These are phyloP conservation scores for Hycleus phaleratus DNA, from an alignment of 1,140 invertebrate genomes.

Conservation along the genomic window DNA sequence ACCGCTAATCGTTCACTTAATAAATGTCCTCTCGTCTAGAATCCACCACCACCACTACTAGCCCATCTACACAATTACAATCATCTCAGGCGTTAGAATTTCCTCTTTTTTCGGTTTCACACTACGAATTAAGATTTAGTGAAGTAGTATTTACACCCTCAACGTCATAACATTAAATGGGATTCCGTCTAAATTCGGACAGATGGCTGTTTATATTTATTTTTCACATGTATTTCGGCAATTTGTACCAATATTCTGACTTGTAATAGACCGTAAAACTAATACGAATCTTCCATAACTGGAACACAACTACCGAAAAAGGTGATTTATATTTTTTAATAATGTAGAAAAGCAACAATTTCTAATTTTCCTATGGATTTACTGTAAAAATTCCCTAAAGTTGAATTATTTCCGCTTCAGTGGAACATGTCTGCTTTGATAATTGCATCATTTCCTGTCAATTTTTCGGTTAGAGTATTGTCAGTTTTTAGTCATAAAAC, in stretches of 20 bases:
- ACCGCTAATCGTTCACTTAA: slow-evolving; percentile 15
- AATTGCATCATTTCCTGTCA: slow-evolving; percentile 13
- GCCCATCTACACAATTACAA: too few relatives aligned
- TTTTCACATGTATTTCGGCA: slow-evolving; percentile 31
- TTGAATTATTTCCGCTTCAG: too few relatives aligned
- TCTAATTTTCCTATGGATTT: too few relatives aligned
- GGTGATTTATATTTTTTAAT: too few relatives aligned
- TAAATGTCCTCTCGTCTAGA: neutral
- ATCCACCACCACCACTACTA: too few relatives aligned
- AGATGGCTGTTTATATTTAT: slow-evolving; percentile 33
- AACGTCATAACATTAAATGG: slow-evolving; percentile 10
- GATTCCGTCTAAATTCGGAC: slow-evolving; percentile 30
- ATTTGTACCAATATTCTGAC: slow-evolving; percentile 32
- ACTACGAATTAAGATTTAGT: slow-evolving; percentile 10
- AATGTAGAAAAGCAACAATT: too few relatives aligned
- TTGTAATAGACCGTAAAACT: slow-evolving; percentile 21
- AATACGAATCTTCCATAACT: neutral
- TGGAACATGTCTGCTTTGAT: neutral
- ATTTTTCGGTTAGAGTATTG: neutral
- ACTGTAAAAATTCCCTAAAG: too few relatives aligned
- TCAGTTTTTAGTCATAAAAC: neutral
- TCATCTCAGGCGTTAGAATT: too few relatives aligned
- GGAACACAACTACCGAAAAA: too few relatives aligned
- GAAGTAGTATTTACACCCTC: neutral
- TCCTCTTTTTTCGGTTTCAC: too few relatives aligned